phyloP scores from a whole-genome alignment of 2,888 invertebrate genomes.

The Leptinotarsa juncta region DNA sequence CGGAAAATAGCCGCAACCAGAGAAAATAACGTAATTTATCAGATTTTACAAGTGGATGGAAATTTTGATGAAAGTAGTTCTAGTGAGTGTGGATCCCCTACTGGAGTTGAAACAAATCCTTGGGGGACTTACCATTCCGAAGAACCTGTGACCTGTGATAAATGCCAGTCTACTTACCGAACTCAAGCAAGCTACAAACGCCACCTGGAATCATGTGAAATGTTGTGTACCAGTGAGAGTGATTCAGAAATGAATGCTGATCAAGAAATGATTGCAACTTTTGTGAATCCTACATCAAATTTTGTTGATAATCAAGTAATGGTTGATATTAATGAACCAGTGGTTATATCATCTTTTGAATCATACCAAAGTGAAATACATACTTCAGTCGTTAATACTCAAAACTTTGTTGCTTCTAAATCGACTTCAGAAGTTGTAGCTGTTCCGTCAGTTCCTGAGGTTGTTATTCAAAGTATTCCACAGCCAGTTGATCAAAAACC shows the following conservation, averaged over 20 bases:
- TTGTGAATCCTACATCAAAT: conserved; percentile 34
- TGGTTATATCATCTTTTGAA: conserved; percentile 60
- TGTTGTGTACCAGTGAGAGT: conserved; percentile 84
- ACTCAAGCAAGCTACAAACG: conserved; percentile 85
- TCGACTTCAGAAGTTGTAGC: conserved; percentile 55
- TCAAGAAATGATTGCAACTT: conserved; percentile 41
- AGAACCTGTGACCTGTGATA: conserved; percentile 85
- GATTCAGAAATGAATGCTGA: conserved; percentile 73
- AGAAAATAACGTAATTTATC: conserved; percentile 63
- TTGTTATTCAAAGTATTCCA: conserved; percentile 44
- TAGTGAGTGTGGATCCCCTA: conserved; percentile 65
- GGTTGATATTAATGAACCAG: conserved; percentile 52
- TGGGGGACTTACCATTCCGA: conserved; percentile 68
- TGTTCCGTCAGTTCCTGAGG: conserved; percentile 50
- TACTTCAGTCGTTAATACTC: conserved; percentile 61
- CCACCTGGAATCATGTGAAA: conserved; percentile 82
- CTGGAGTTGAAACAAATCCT: conserved; percentile 51
- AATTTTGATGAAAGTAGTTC: conserved; percentile 67
- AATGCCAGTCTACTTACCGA: conserved; percentile 88
- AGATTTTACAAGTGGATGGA: conserved; percentile 71
- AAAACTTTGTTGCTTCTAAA: conserved; percentile 58
- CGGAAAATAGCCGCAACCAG: conserved; percentile 69
- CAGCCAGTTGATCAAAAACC: conserved; percentile 49
- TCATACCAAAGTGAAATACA: conserved; percentile 62
- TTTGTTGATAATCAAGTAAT: conserved; percentile 42